These are phyloP conservation scores for Brevimyrus niger DNA, from an alignment of 2,113 vertebrate species.

Conservation along the genomic window DNA sequence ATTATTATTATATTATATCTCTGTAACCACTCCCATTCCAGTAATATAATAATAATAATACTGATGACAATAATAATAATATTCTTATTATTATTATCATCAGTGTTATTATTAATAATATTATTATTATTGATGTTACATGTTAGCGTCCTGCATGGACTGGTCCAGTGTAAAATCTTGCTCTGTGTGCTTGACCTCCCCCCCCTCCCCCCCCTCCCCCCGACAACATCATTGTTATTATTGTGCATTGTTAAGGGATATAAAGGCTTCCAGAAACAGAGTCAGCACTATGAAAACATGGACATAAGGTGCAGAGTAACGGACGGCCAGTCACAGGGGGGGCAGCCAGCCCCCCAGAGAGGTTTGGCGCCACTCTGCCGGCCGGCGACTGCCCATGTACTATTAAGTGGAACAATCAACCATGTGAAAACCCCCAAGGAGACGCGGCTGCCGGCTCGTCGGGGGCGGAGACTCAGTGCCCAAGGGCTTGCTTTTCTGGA, in stretches of 20 bases:
- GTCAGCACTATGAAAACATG: background rate
- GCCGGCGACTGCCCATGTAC: background rate
- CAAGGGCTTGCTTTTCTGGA: background rate
- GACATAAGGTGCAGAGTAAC: background rate
- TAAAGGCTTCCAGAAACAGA: background rate
- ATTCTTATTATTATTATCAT: too few species aligned
- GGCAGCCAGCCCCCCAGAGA: background rate
- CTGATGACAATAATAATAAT: too few species aligned
- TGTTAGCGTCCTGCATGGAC: background rate
- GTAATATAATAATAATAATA: too few species aligned
- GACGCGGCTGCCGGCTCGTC: background rate
- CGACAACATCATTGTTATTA: background rate
- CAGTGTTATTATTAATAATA: background rate
- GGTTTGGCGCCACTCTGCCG: background rate
- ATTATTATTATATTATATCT: background rate
- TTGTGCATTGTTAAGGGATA: background rate
- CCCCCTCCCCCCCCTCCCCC: too few species aligned
- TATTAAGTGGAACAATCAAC: background rate
- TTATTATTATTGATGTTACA: background rate
- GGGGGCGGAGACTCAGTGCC: background rate
- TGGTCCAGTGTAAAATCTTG: background rate
- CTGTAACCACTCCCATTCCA: too few species aligned
- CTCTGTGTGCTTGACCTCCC: too few species aligned
- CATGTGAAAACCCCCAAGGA: background rate
- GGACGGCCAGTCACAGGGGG: background rate